phyloP scores from a whole-genome alignment of 1,140 invertebrate genomes.

The Trigoniulus corallinus region DNA sequence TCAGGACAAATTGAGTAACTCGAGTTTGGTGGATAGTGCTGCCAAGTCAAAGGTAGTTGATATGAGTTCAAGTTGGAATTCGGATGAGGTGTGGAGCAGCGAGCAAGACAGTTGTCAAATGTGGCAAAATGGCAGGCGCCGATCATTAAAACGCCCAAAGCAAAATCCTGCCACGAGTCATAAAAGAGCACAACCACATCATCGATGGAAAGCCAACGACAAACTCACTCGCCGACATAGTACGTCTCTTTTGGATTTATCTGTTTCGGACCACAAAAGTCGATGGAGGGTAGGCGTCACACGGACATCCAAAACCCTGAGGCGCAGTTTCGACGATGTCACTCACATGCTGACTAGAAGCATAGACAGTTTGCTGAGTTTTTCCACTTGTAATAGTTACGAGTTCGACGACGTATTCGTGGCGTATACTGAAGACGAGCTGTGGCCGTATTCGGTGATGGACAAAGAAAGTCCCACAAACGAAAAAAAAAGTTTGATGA shows the following conservation, averaged over 20 bases:
- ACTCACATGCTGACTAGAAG: conserved; percentile 1
- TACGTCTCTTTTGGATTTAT: too few species aligned
- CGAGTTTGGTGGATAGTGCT: neutral
- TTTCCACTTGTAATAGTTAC: conserved; percentile 13
- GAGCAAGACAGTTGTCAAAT: neutral
- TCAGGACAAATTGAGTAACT: neutral
- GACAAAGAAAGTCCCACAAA: too few species aligned
- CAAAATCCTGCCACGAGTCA: neutral
- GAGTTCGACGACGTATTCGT: conserved; percentile 16
- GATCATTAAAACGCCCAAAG: neutral
- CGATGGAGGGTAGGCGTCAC: too few species aligned
- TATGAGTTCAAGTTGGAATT: neutral
- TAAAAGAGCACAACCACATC: too few species aligned
- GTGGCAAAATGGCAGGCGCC: neutral
- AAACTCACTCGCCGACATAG: neutral
- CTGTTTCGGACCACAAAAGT: neutral
- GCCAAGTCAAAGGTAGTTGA: neutral
- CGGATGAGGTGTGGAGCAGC: neutral
- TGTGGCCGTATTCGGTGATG: too few species aligned
- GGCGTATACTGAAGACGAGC: conserved; percentile 15
- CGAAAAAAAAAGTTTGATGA: neutral
- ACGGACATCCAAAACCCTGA: too few species aligned
- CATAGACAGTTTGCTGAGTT: conserved; percentile 10
- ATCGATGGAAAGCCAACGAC: neutral
- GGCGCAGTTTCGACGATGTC: conserved; percentile 4